Base-by-base conservation (phyloP, 2,113 vertebrate genomes). In the Ginglymostoma cirratum region DNA sequence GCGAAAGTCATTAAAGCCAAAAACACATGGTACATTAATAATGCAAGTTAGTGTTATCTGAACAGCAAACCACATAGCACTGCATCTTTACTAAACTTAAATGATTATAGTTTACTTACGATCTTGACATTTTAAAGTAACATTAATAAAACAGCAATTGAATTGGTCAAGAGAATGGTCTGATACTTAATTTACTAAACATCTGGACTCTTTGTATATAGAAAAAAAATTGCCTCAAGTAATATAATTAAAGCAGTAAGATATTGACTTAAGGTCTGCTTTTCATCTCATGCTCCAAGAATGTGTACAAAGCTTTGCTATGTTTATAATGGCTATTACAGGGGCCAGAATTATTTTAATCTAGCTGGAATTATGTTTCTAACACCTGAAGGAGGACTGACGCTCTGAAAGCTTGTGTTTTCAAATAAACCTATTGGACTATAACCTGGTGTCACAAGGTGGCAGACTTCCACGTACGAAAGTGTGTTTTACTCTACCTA, bases 1-100 rank as follows among this genome's bases (percentile, higher is more conserved):
- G 93, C 83, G 76, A 92, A 94, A 61, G 96, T 61, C 92, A 96
- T 96, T 96, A 96, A 95, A 95, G 69, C 94, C 38, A 72, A 95
- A 95, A 70, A 95, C 94, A 95, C 94, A 95, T 95, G 42, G 94
- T 34, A 95, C 27, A 48, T 95, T 95, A 95, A 95, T 52, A 95
- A 69, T 95, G 45, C 66, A 95, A 72, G 94, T 72, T 76, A 95
- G 67, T 76, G 42, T 38, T 95, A 48, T 95, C 69, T 72, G 21
- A 95, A 15, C 45, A 70, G 42, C 45, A 45, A 70, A 76, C 94
- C 52, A 70, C n/a, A 52, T 42, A 48, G 27, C 72, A 72, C 42
- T 19, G 67, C 42, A 76, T 76, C 42, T 70, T 95, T 95, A 95
- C 67, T 52, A 95, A 95, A 52, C 24, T 48, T 95, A 76, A 70